Base-by-base conservation (phyloP, 2,797 vertebrate genomes). In the Sebastes vulpes region DNA sequence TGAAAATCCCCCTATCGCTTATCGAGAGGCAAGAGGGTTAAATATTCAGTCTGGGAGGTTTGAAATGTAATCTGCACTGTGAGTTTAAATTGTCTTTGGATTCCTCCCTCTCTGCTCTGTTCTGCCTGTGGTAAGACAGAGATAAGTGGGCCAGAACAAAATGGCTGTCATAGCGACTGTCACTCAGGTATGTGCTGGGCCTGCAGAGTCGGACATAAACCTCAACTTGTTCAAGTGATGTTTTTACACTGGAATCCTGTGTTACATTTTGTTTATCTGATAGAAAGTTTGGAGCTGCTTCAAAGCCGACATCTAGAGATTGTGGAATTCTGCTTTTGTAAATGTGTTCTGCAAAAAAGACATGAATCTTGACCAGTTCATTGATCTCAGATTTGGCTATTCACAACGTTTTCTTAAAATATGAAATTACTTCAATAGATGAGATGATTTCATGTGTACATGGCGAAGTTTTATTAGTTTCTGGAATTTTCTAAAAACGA, bases 11-110 rank as follows among this genome's bases (percentile, higher is more conserved):
- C 65, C 57, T 91, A 90, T 93, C 79, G 70, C 91, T 93, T 94
- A 94, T 94, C 85, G 18, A 74, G 75, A 90, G 90, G 84, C 81
- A 88, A 68, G 75, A 81, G 87, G 89, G 91, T 93, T 94, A 93
- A 95, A 94, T 93, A 94, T 93, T 92, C 91, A 91, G 88, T 92
- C 93, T 89, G 85, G 86, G 89, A 93, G 90, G 91, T 91, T 91
- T 92, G 90, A 90, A 95, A 93, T 87, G 89, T 94, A 95, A 95
- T 94, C 93, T 91, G 75, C 76, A 32, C 83, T 78, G 82, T 75
- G 85, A 84, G 91, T 93, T 93, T 82, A 94, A 95, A 95, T 95
- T 91, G 90, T 93, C 90, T 95, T 90, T 90, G 83, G 87, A 92
- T 91, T 80, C 81, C 53, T 84, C 76, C 67, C 78, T 85, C 86